Evolutionary conservation across 2,797 vertebrate genomes (phyloP).

Genomic region (Enteromius argenteus): DNA sequence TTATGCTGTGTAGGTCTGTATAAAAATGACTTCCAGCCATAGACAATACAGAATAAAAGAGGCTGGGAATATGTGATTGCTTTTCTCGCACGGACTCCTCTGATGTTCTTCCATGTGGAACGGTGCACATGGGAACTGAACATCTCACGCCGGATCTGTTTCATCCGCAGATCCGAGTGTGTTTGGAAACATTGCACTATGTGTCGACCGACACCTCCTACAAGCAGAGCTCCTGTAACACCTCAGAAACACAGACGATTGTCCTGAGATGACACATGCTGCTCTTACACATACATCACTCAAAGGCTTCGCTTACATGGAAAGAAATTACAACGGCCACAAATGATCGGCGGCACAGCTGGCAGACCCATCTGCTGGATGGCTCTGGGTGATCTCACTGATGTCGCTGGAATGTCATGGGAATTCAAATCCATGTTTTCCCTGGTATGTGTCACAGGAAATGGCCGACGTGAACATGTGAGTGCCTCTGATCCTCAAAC

Average conservation of each 20-base stretch:
- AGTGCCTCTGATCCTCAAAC: not conserved
- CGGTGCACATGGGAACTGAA: not conserved
- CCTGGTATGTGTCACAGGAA: not conserved
- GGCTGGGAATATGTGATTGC: not conserved
- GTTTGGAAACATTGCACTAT: slow-evolving; percentile 11
- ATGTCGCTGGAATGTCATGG: slow-evolving; percentile 15
- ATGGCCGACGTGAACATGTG: not conserved
- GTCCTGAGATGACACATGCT: slow-evolving; percentile 21
- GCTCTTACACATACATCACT: slow-evolving; percentile 7
- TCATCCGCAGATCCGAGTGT: not conserved
- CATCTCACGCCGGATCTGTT: not conserved
- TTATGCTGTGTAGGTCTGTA: slow-evolving; percentile 11
- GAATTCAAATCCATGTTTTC: slow-evolving; percentile 23
- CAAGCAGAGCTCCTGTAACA: slow-evolving; percentile 5
- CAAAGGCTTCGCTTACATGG: slow-evolving; percentile 25
- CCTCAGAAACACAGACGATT: not conserved
- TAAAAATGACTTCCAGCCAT: not conserved
- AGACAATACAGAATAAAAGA: not conserved
- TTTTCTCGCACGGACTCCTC: not conserved
- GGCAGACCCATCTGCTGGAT: slow-evolving; percentile 31
- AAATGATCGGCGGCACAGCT: slow-evolving; percentile 40
- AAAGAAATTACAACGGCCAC: not conserved
- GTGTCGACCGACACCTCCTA: slow-evolving; percentile 1
- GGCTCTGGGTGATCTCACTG: slow-evolving; percentile 22
- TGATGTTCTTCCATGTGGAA: not conserved